Evolutionary conservation across 2,113 vertebrate species (phyloP).

Genomic region (Calidris pugnax): DNA sequence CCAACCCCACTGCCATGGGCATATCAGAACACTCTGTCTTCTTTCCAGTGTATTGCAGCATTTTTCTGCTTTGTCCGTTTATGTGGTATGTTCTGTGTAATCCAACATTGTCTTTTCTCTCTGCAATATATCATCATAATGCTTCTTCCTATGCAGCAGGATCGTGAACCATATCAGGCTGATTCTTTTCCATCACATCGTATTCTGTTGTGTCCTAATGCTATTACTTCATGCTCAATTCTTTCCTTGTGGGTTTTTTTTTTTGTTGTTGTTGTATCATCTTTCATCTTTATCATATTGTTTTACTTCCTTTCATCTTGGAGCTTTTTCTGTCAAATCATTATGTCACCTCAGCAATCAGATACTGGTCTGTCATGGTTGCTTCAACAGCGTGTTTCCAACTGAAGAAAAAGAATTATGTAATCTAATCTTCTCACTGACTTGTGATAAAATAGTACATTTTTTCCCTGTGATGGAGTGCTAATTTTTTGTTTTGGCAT

Average conservation of each 20-base stretch:
- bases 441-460: neutral
- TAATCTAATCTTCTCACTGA: neutral
- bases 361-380: neutral
- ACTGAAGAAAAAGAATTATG: neutral
- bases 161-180: neutral
- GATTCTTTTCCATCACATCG: conserved; percentile 19
- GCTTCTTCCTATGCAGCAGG: neutral
- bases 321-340: neutral
- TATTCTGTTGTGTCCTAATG: neutral
- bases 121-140: conserved; percentile 15
- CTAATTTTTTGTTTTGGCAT: neutral
- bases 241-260: neutral
- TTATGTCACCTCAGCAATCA: neutral
- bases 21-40: neutral
- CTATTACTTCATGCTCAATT: neutral
- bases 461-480: neutral
- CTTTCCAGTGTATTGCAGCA: neutral
- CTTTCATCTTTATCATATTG: conserved; percentile 30
- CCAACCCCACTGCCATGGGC: neutral
- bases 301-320: conserved; percentile 46
- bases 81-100: neutral
- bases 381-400: neutral
- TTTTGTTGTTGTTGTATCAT: neutral
- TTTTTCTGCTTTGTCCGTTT: conserved; percentile 19
- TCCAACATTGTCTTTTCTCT: neutral